Percentiles rank a stretch among this genome's conserved stretches.
These are phyloP conservation scores for Zapus hudsonius DNA, from an alignment of 2,113 vertebrate species.

Conservation along the genomic window DNA sequence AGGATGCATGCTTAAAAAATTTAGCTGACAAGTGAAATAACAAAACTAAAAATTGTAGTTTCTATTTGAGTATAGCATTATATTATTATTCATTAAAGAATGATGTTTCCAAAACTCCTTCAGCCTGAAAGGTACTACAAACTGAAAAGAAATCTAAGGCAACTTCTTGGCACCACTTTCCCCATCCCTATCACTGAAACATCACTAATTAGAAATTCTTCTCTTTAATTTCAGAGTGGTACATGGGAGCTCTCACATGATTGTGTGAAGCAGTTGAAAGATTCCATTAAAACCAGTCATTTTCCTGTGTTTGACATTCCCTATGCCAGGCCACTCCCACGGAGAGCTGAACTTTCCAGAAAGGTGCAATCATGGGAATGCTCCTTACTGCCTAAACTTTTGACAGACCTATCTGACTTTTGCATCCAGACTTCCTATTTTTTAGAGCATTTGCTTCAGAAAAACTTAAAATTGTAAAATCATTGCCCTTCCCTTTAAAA, in stretches of 20 bases:
- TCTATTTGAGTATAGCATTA: neutral
- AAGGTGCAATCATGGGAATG: neutral
- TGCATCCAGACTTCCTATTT: neutral
- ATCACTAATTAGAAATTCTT: neutral
- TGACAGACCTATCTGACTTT: neutral
- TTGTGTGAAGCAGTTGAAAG: neutral
- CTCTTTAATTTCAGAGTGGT: neutral
- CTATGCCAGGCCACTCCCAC: neutral
- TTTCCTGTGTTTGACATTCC: neutral
- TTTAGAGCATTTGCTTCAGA: constrained; percentile 19
- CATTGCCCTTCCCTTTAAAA: constrained; percentile 15
- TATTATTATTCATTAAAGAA: constrained; percentile 20
- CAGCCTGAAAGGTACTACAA: neutral
- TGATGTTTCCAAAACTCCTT: neutral
- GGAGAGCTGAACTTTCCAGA: neutral
- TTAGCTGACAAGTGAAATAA: neutral
- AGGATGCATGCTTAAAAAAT: neutral
- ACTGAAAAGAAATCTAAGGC: neutral
- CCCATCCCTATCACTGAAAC: neutral
- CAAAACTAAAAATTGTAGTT: constrained; percentile 16
- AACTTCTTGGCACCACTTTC: neutral
- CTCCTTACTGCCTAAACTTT: constrained; percentile 9
- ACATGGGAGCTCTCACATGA: neutral
- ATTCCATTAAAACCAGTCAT: neutral
- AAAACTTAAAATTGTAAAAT: constrained; percentile 11